Conservation (phyloP, 1,140 invertebrate genomes). For the Pemphigus obesinymphae region DNA sequence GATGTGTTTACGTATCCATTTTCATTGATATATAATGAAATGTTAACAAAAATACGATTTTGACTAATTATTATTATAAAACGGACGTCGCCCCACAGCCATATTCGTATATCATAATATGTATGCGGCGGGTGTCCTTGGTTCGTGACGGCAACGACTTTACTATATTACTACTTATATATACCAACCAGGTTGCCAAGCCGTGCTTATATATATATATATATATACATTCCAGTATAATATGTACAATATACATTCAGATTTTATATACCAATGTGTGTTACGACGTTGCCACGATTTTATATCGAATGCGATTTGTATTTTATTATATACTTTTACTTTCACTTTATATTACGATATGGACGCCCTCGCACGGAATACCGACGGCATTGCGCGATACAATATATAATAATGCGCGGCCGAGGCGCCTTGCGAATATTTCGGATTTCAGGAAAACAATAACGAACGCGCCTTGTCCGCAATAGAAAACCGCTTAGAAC, state of each 20-base stretch:
- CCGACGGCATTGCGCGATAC: conserved; percentile 12
- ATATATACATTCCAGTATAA: neutral
- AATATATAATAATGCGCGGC: no score
- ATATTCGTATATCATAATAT: conserved; percentile 20
- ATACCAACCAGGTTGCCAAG: conserved; percentile 20
- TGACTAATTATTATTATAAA: conserved; percentile 28
- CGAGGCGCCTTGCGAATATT: neutral
- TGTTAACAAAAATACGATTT: no score
- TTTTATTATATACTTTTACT: conserved; percentile 24
- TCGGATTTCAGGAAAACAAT: conserved; percentile 23
- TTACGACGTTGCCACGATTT: conserved; percentile 31
- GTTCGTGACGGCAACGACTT: conserved; percentile 20
- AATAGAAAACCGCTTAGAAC: no score
- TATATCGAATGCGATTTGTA: conserved; percentile 9
- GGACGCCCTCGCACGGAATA: conserved; percentile 26
- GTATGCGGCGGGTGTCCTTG: neutral
- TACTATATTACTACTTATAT: neutral
- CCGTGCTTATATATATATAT: neutral
- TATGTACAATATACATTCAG: neutral
- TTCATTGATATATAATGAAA: no score
- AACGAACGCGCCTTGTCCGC: no score
- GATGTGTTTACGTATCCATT: no score
- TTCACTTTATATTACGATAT: conserved; percentile 16
- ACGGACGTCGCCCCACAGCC: conserved; percentile 14
- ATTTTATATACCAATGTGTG: no score